phyloP scores from a whole-genome alignment of 2,797 vertebrate genomes.

The Acridotheres tristis region DNA sequence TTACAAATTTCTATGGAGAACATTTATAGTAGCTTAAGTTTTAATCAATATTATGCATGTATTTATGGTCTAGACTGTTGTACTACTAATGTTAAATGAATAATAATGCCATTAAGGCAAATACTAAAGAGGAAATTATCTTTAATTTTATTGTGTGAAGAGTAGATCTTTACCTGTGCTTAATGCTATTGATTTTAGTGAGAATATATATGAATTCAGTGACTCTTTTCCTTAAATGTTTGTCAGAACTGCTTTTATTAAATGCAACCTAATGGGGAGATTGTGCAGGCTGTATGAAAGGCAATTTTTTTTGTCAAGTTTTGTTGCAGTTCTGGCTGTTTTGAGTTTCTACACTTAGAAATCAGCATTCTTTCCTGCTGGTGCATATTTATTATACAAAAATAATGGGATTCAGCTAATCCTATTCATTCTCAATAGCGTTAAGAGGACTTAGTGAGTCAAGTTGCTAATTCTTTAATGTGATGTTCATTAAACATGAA shows the following conservation, averaged over 20 bases:
- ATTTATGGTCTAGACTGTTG: not conserved
- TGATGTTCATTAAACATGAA: slow-evolving; percentile 1
- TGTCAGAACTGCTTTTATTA: not conserved
- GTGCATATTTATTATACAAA: not conserved
- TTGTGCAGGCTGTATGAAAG: not conserved
- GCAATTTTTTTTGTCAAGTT: not conserved
- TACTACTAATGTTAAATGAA: slow-evolving; percentile 15
- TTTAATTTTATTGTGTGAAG: slow-evolving; percentile 1
- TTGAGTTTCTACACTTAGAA: not conserved
- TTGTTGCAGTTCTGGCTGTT: not conserved
- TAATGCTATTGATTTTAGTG: slow-evolving; percentile 16
- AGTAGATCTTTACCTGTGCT: slow-evolving; percentile 6
- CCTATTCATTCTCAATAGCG: not conserved
- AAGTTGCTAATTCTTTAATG: not conserved
- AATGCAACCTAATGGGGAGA: not conserved
- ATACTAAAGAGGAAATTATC: not conserved
- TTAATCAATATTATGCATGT: slow-evolving; percentile 40
- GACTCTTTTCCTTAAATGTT: not conserved
- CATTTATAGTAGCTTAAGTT: slow-evolving; percentile 1
- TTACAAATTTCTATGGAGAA: not conserved
- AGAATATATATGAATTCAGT: not conserved
- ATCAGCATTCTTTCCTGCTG: not conserved
- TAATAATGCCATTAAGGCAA: slow-evolving; percentile 2
- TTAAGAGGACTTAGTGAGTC: not conserved
- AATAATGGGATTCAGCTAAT: not conserved